Evolutionary conservation across 2,113 vertebrate species (phyloP), one percentile per base, ranked within the genome.

Genomic region (Bucco capensis): DNA sequence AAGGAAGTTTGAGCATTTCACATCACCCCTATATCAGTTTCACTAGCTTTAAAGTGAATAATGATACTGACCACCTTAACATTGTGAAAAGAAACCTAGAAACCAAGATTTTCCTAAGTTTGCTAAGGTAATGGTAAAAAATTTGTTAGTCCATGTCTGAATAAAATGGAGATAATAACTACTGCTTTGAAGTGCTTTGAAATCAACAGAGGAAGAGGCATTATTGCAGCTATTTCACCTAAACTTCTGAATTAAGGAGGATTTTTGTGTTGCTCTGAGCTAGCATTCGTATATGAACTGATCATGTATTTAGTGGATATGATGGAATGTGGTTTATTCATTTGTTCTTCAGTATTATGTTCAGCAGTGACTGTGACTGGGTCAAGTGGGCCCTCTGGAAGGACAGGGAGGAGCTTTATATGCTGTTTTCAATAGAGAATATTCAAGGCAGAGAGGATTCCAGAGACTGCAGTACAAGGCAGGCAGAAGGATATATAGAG

Each of bases 11-110:
- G 53, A 82, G 21, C 10, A 5, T 33, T 18, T 30, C 10, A 19
- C 1, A 2, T 57, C 79, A 35, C 14, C 10, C 21, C 16, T 78
- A 2, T 64, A 18, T 18, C 0, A 0, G 10, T 28, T 77, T 86
- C 54, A 28, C 9, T 25, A 51, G 27, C 28, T 76, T 65, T 76
- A 22, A 42, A 50, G 8, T 50, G 37, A 44, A 10, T 38, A 51
- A 25, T 61, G 37, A 46, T 57, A 35, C 12, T 30, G 15, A 80
- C 25, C 22, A 23, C 30, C 12, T 50, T 49, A 38, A 37, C 16
- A 14, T 28, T 66, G 44, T 86, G 40, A 77, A 38, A 78, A 70
- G 46, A 84, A 74, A 51, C 5, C 40, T 46, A 0, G 53, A 40
- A 58, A 61, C 10, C 12, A 70, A 42, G 3, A 5, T 31, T 80